Evolutionary conservation across 2,113 vertebrate genomes (phyloP), one percentile per base, ranked within the genome.

Genomic region (Poecilia latipinna): DNA sequence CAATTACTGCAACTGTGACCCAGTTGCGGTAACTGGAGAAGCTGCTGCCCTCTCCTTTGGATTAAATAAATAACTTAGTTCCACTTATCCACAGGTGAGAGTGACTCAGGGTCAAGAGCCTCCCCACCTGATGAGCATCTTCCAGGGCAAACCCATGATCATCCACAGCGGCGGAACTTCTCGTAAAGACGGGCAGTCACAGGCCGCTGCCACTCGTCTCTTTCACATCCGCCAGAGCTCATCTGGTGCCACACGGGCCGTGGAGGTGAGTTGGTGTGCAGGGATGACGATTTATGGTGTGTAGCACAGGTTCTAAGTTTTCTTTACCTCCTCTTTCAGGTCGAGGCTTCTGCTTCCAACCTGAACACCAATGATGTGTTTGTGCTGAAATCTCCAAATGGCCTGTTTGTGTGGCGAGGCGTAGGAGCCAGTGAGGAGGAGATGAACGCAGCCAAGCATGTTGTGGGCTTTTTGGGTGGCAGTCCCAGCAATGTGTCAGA

Each of bases 51-150:
- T 48, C 44, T 7, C 44, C 17, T 48, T 6, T 48, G 60, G 73
- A 0, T 35, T 37, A 60, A 17, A 26, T 35, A 29, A n/a, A 67
- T 70, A 44, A 54, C 15, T 57, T 78, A 17, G 33, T 26, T 72
- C 24, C 44, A 8, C 51, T 10, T 28, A 7, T 76, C 29, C 22
- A 13, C 78, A 96, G 95, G 95, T 96, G 73, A 93, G 94, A 72
- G 95, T 96, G 75, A 94, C 93, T 70, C 95, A 95, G 84, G 94
- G 95, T 67, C 94, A 94, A 86, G 95, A 96, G 89, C 95, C 95
- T 31, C 65, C 95, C 26, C 95, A 96, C 86, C 88, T 96, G 86
- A 93, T 95, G 93, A 95, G 94, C 77, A 82, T 96, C 86, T 96
- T 95, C 86, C 90, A 91, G 82, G 89, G 87, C 29, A 96, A 94